Conservation (phyloP, 2,113 vertebrate genomes). For the Anhinga anhinga region DNA sequence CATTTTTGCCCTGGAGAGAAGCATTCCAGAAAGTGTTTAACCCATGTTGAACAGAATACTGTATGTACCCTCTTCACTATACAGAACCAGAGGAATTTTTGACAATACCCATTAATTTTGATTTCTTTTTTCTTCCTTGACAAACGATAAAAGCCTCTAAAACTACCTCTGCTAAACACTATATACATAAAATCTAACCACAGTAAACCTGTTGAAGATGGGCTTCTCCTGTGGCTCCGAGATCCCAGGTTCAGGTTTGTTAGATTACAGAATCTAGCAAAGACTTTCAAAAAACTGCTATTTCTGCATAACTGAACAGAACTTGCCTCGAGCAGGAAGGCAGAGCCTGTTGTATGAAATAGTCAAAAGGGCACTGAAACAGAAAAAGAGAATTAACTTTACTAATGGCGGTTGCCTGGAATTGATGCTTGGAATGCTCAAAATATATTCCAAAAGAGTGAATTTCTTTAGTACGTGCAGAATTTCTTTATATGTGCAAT, state of each 20-base stretch:
- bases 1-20: background rate
- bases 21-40: background rate
- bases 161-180: background rate
- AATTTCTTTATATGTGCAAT: background rate
- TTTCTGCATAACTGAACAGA: background rate
- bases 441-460: background rate
- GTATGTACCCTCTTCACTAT: fast-evolving
- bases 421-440: background rate
- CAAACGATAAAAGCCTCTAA: background rate
- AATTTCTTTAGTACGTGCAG: background rate
- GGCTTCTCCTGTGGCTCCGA: background rate
- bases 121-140: background rate
- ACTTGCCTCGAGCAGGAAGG: background rate
- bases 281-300: background rate
- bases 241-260: background rate
- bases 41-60: background rate
- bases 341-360: background rate
- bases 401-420: background rate
- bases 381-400: background rate
- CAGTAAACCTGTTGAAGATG: background rate
- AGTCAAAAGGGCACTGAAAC: background rate
- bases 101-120: background rate
- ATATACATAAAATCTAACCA: background rate
- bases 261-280: background rate
- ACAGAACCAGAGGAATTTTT: background rate